phyloP scores from a whole-genome alignment of 2,888 invertebrate genomes.

The Andrena chrysosceles region DNA sequence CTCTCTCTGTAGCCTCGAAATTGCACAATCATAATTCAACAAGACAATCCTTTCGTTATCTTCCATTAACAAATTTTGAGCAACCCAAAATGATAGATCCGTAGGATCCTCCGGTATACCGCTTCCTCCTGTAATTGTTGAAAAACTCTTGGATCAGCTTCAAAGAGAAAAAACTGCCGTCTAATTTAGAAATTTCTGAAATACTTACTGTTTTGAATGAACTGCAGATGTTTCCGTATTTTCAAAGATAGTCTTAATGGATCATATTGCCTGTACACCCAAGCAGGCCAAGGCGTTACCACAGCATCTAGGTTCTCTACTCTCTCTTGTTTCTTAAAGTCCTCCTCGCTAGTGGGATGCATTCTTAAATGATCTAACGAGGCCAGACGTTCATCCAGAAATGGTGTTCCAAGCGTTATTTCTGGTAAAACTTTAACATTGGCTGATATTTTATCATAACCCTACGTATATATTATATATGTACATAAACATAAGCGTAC shows the following conservation, averaged over 20 bases:
- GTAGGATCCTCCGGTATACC: constrained; percentile 88
- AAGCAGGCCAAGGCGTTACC: constrained; percentile 88
- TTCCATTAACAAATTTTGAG: constrained; percentile 90
- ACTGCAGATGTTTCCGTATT: constrained; percentile 80
- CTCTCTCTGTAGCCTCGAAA: constrained; percentile 88
- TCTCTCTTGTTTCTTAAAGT: constrained; percentile 75
- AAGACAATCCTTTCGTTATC: constrained; percentile 88
- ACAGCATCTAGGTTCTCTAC: constrained; percentile 84
- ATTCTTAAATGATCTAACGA: constrained; percentile 79
- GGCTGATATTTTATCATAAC: constrained; percentile 72
- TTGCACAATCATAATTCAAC: constrained; percentile 89
- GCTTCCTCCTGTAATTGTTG: constrained; percentile 81
- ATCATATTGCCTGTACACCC: constrained; percentile 89
- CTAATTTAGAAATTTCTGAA: background rate
- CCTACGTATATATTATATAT: constrained; percentile 63
- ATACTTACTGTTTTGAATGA: constrained; percentile 78
- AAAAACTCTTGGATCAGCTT: constrained; percentile 7
- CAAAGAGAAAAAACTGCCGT: too few relatives aligned
- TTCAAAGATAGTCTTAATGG: constrained; percentile 84
- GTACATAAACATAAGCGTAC: background rate
- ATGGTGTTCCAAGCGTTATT: constrained; percentile 87
- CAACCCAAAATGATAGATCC: constrained; percentile 92
- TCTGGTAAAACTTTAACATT: constrained; percentile 90
- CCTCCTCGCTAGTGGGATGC: constrained; percentile 64
- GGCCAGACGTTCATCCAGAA: constrained; percentile 82